These are phyloP conservation scores for Brevimyrus niger DNA, from an alignment of 2,113 vertebrate genomes.

Conservation along the genomic window DNA sequence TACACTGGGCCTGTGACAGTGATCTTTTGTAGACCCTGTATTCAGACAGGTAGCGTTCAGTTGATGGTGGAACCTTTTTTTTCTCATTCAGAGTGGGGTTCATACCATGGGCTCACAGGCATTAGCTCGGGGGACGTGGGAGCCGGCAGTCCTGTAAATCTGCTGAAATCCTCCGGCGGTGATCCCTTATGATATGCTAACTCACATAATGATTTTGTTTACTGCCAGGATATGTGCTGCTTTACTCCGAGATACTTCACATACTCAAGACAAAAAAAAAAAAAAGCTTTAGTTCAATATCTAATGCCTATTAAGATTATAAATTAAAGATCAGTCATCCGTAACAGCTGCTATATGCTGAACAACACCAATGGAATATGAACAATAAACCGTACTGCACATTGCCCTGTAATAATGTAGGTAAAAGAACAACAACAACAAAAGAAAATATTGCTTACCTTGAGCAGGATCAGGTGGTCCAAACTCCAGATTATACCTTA, in stretches of 20 bases:
- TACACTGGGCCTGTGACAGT: constrained; percentile 39
- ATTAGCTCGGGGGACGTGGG: constrained; percentile 37
- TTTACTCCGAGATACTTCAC: constrained; percentile 37
- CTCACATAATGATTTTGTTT: constrained; percentile 60
- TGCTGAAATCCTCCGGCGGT: constrained; percentile 49
- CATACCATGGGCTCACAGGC: constrained; percentile 44
- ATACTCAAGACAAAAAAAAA: constrained; percentile 42
- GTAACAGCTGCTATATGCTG: constrained; percentile 45
- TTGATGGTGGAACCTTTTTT: constrained; percentile 32
- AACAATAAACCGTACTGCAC: constrained; percentile 3
- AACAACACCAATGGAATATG: constrained; percentile 40
- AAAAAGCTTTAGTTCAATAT: constrained; percentile 51
- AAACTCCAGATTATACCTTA: constrained; percentile 91
- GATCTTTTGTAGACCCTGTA: constrained; percentile 55
- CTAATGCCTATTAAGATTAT: constrained; percentile 56
- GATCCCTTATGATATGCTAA: constrained; percentile 59
- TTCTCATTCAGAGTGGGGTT: constrained; percentile 35
- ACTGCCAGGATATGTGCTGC: constrained; percentile 41
- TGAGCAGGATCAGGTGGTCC: constrained; percentile 92
- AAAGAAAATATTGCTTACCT: constrained; percentile 65
- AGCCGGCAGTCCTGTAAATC: constrained; percentile 47
- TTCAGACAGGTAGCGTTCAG: constrained; percentile 55
- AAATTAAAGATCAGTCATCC: constrained; percentile 61
- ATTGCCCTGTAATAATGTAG: not conserved
- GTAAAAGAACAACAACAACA: not conserved